A percentile compares a stretch with the other conserved stretches of the same genome.
phyloP scores from a whole-genome alignment of 2,113 vertebrate species.

The Lepus europaeus region DNA sequence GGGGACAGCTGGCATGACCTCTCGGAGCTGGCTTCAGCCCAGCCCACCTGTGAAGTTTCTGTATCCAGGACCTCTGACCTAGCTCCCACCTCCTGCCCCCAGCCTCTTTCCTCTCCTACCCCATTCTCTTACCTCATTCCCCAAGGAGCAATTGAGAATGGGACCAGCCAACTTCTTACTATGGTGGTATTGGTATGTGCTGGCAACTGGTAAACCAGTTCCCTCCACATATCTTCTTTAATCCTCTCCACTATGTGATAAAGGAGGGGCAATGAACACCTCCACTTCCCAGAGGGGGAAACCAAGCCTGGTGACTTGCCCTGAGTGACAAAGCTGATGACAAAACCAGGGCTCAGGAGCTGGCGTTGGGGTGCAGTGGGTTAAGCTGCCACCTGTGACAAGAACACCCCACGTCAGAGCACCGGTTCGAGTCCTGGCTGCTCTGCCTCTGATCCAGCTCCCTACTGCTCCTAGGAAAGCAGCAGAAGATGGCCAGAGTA shows the following conservation, averaged over 20 bases:
- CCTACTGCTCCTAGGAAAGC: too few relatives aligned
- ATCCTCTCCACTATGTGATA: neutral
- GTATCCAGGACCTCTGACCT: neutral
- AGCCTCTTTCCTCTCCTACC: neutral
- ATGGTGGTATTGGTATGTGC: neutral
- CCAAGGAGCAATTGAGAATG: neutral
- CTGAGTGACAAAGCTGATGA: neutral
- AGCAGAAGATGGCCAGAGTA: too few relatives aligned
- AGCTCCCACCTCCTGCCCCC: neutral
- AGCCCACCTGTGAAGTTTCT: neutral
- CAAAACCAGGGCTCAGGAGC: neutral
- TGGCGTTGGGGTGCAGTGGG: too few relatives aligned
- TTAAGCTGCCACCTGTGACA: too few relatives aligned
- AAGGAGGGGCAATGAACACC: neutral
- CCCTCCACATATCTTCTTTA: slow-evolving; percentile 20
- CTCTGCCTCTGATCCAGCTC: too few relatives aligned
- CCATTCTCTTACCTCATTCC: neutral
- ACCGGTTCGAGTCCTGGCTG: too few relatives aligned
- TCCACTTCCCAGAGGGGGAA: slow-evolving; percentile 31
- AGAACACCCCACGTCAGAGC: too few relatives aligned
- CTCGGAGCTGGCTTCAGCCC: neutral
- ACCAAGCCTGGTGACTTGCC: neutral
- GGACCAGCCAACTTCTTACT: neutral
- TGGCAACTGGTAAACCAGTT: neutral
- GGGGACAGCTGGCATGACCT: neutral